phyloP scores from a whole-genome alignment of 2,113 vertebrate genomes.

The Gavialis gangeticus region DNA sequence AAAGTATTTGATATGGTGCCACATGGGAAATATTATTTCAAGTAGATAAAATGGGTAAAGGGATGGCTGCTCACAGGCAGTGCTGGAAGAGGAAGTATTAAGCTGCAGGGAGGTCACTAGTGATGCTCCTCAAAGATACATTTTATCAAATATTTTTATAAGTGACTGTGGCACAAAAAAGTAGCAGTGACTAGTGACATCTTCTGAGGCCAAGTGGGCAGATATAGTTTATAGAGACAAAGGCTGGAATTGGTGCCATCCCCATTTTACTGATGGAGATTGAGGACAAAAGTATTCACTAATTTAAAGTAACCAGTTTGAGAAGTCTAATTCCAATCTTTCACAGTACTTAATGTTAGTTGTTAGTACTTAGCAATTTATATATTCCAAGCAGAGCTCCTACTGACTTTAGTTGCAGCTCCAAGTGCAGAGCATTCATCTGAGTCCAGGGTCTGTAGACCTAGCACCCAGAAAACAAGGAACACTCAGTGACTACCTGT shows the following conservation, averaged over 20 bases:
- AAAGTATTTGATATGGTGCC: neutral
- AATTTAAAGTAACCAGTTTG: neutral
- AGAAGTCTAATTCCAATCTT: neutral
- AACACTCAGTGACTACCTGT: accelerated
- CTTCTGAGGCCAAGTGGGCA: slow-evolving; percentile 5
- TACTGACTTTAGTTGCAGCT: neutral
- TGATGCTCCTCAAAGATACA: too few species aligned
- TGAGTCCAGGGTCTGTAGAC: neutral
- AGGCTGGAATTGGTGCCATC: neutral
- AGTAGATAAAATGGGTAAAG: slow-evolving; percentile 2
- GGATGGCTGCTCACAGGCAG: neutral
- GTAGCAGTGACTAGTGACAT: neutral
- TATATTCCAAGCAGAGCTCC: neutral
- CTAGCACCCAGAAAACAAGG: accelerated
- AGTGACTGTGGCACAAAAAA: neutral
- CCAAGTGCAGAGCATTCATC: neutral
- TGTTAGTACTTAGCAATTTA: neutral
- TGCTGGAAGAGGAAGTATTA: neutral
- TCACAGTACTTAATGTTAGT: neutral
- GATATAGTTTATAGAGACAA: neutral
- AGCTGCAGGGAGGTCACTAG: neutral
- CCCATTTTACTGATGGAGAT: neutral
- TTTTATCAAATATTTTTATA: neutral
- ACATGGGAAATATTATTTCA: slow-evolving; percentile 33
- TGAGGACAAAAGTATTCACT: neutral